Evolutionary conservation across 2,888 invertebrate species (phyloP), one percentile per base, ranked within the genome.

Genomic region (Conistra vaccinii): DNA sequence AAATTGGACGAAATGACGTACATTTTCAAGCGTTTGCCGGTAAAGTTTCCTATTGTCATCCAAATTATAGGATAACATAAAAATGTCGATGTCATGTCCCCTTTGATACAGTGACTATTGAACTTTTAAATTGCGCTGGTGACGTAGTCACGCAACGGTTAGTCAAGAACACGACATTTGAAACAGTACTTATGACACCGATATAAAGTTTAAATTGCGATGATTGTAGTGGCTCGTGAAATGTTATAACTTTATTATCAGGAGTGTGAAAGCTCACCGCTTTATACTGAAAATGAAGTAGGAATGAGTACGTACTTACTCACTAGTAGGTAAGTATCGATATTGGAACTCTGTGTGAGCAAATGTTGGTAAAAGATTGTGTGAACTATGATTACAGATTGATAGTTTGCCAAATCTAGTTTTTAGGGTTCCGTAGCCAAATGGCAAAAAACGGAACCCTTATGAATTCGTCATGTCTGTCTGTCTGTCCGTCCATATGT

Each of bases 41-140:
- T 29, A 42, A 51, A 57, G 14, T 63, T 61, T 57, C 32, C 9
- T 51, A 20, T 51, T 26, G 53, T 45, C n/a, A 53, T 45, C 9
- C 1, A 48, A 45, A 39, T 48, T 12, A 57, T 48, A 57, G 20
- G 39, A 42, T 51, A 76, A 48, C 5, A 32, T 42, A 65, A 35
- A 42, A 66, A 20, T 51, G 42, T 32, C 17, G 48, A 32, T 51
- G 35, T 68, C 53, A 76, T 60, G 67, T 69, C 3, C 35, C 29
- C 7, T 35, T 68, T 67, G 17, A 32, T 76, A 32, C 5, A 39
- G n/a, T 66, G 23, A 26, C 42, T 60, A 76, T 42, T 42, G 10
- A 76, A 68, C n/a, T 45, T 76, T 76, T 77, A 10, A 68, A 76
- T 68, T 60, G 42, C 20, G 42, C 32, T 10, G 23, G 35, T 68